Evolutionary conservation across 2,888 invertebrate genomes (phyloP), one percentile per base, ranked within the genome.

Genomic region (Anarsia innoxiella): DNA sequence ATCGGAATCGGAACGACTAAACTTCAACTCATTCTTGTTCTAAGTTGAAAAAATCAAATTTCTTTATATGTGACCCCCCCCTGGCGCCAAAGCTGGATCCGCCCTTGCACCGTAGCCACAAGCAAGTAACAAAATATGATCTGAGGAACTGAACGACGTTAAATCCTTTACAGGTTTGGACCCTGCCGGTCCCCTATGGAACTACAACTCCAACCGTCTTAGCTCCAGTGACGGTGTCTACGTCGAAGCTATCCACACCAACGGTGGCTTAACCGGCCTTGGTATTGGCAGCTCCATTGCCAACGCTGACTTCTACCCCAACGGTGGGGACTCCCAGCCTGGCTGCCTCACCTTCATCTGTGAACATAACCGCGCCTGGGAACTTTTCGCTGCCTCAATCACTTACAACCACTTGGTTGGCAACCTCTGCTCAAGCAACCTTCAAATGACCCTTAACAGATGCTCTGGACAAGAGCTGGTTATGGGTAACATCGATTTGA

Each of bases 271-370:
- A 51, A 72, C 9, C 54, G 84, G 52, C 59, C 80, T 52, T 60
- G 88, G 55, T 52, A 87, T 77, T 23, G 87, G 87, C 0, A 56
- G 66, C 2, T 57, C 77, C 3, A 62, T 88, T 2, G 88, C 78
- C 0, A 66, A 86, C 38, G 87, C 62, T 1, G 89, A 89, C 58
- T 89, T 89, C 61, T 88, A 86, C 78, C 87, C 87, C 12, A 89
- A 89, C 45, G 80, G 84, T 28, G 89, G 89, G 0, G 66, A 48
- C 35, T 59, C 57, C n/a, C 74, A 76, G 35, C 76, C 78, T 1
- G 75, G 70, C 1, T 80, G 79, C 36, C 1, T 61, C 0, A 56
- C 59, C 3, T 63, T 49, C 27, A 12, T 73, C 2, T 79, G 79
- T 48, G 57, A 70, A 43, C 79, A 78, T 43, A 66, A 75, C 38